Percentiles rank a stretch among this genome's conserved stretches.
These are phyloP conservation scores for Drosophila sucinea DNA, from an alignment of 1,140 invertebrate genomes.

Conservation along the genomic window DNA sequence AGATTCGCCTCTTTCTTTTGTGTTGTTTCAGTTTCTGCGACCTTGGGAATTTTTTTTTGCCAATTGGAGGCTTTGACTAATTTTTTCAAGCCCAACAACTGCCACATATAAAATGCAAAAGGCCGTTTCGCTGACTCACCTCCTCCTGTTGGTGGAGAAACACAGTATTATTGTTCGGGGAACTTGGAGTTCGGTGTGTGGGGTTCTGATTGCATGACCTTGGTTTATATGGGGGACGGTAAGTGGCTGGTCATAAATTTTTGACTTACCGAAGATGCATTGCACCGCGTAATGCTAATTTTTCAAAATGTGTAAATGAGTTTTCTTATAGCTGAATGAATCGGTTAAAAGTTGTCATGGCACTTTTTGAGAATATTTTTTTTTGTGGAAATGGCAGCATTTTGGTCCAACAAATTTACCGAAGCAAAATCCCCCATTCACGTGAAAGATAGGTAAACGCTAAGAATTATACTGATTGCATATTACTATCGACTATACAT, in stretches of 20 bases:
- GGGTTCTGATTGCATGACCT: slow-evolving; percentile 62
- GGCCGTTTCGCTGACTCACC: slow-evolving; percentile 54
- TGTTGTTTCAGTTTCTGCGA: slow-evolving; percentile 12
- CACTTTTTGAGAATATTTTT: too few species aligned
- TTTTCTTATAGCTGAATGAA: too few species aligned
- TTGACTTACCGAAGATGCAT: slow-evolving; percentile 5
- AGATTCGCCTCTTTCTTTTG: not conserved
- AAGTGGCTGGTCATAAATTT: slow-evolving; percentile 72
- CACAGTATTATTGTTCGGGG: not conserved
- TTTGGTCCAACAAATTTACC: too few species aligned
- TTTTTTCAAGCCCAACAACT: slow-evolving; percentile 27
- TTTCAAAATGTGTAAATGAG: too few species aligned
- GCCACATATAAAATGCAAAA: slow-evolving; percentile 73
- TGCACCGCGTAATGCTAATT: too few species aligned
- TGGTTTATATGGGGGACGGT: slow-evolving; percentile 47
- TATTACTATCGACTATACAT: too few species aligned
- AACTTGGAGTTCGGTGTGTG: not conserved
- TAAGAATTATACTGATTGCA: too few species aligned
- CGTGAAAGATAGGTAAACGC: too few species aligned
- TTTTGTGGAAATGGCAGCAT: too few species aligned
- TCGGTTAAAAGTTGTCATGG: too few species aligned
- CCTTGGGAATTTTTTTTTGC: slow-evolving; percentile 16
- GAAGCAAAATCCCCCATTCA: too few species aligned
- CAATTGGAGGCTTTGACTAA: not conserved
- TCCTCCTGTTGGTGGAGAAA: not conserved